Evolutionary conservation across 2,113 vertebrate genomes (phyloP).

Genomic region (Leptosomus discolor): DNA sequence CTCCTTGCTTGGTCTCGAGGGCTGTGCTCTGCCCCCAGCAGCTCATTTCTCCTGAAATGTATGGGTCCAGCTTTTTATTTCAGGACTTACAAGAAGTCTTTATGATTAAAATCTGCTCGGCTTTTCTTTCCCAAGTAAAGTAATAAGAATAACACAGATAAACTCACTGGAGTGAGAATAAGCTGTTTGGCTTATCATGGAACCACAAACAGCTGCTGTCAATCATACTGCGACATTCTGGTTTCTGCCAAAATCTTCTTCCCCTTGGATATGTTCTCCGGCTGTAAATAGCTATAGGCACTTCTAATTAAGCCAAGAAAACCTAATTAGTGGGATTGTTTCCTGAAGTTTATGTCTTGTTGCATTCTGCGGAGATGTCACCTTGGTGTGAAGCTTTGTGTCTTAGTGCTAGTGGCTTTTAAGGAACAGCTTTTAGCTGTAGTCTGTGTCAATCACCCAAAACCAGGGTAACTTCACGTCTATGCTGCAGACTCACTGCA

Average conservation of each 20-base stretch:
- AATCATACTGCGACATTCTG: neutral
- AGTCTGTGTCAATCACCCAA: neutral
- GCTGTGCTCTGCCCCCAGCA: neutral
- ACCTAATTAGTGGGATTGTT: slow-evolving; percentile 41
- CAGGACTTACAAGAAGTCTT: neutral
- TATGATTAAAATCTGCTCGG: neutral
- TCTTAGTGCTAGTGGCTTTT: neutral
- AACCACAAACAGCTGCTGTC: neutral
- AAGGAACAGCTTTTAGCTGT: neutral
- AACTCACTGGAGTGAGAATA: neutral
- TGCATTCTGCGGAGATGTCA: neutral
- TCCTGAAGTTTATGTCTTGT: slow-evolving; percentile 25
- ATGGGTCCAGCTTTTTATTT: neutral
- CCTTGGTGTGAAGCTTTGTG: neutral
- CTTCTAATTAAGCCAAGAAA: slow-evolving; percentile 46
- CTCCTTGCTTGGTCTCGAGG: neutral
- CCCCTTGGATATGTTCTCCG: neutral
- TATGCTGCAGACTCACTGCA: rapidly evolving
- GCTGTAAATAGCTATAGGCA: slow-evolving; percentile 28
- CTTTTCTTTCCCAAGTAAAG: neutral
- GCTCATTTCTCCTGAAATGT: neutral
- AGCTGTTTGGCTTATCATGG: neutral
- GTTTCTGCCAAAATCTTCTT: slow-evolving; percentile 19
- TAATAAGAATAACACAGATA: neutral
- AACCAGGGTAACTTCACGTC: rapidly evolving